These are phyloP conservation scores for Leptobrachium leishanense DNA, from an alignment of 2,113 vertebrate genomes.

Conservation along the genomic window DNA sequence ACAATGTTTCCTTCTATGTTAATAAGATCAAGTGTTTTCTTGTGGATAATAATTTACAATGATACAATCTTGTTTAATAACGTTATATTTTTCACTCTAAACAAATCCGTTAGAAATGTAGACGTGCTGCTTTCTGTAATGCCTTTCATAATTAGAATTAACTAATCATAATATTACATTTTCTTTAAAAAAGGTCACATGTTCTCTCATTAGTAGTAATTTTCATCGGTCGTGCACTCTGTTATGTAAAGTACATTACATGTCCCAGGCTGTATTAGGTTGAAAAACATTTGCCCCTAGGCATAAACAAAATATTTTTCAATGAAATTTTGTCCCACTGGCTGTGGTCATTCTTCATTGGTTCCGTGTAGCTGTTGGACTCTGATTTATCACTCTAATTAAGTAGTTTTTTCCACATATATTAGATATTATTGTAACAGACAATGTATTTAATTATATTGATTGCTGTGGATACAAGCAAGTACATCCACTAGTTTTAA, in stretches of 20 bases:
- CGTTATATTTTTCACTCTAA: too few relatives aligned
- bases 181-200: too few relatives aligned
- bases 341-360: constrained; percentile 47
- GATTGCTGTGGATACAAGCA: constrained; percentile 59
- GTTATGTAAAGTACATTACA: neutral
- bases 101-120: too few relatives aligned
- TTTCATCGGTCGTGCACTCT: too few relatives aligned
- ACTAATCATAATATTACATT: too few relatives aligned
- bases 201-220: too few relatives aligned
- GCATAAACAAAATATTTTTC: constrained; percentile 35
- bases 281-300: constrained; percentile 48
- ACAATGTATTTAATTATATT: constrained; percentile 56
- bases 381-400: constrained; percentile 50
- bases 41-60: neutral
- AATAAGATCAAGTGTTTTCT: too few relatives aligned
- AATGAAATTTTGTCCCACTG: neutral
- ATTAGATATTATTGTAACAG: constrained; percentile 54
- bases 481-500: constrained; percentile 56
- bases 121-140: too few relatives aligned
- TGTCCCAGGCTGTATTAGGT: constrained; percentile 21
- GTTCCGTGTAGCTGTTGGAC: constrained; percentile 26
- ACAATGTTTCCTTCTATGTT: too few relatives aligned
- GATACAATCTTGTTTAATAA: too few relatives aligned
- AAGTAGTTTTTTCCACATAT: constrained; percentile 51
- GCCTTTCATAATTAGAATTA: too few relatives aligned